Base-by-base conservation (phyloP, 2,797 vertebrate species). In the Eulemur rubriventer region DNA sequence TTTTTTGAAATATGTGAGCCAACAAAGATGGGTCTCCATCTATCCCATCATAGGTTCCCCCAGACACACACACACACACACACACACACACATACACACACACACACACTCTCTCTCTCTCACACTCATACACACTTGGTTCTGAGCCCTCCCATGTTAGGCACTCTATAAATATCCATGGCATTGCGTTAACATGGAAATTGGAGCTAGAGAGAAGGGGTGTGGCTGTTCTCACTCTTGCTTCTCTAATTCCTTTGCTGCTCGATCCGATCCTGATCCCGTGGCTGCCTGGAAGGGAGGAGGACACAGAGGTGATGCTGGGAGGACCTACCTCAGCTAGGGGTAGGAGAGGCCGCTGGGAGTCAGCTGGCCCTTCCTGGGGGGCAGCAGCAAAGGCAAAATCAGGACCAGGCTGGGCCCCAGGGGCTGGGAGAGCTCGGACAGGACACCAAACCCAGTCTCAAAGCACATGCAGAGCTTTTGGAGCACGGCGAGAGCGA, bases 1-100 rank as follows among this genome's bases (percentile, higher is more conserved):
- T 67, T 90, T 87, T 89, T 70, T 63, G 80, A 79, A 91, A 96
- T 10, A 92, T 52, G 55, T 33, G 33, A 79, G 67, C 50, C 46
- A 76, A 22, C 24, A 46, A 88, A 89, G 76, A 57, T n/a, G 61
- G 81, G 8, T 93, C 41, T 81, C 73, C 46, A 26, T 75, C n/a
- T 90, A 7, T n/a, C 18, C 63, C 43, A 52, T 80, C 26, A 43
- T 55, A 81, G 57, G 20, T 22, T 7, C 41, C 55, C 4, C 11
- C 18, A 26, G 41, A 52, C 41, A 59, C n/a, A 83, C 43, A 57
- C 3, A 35, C 41, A 11, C 22, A 33, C 48, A 24, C 75, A 26
- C 55, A 50, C 1, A 22, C 41, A 50, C 65, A 50, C 38, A 57
- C n/a, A 86, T 41, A 61, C 2, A n/a, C 38, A 22, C 33, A 33